Evolutionary conservation across 2,888 invertebrate genomes (phyloP).

Genomic region (Drosophila tripunctata): DNA sequence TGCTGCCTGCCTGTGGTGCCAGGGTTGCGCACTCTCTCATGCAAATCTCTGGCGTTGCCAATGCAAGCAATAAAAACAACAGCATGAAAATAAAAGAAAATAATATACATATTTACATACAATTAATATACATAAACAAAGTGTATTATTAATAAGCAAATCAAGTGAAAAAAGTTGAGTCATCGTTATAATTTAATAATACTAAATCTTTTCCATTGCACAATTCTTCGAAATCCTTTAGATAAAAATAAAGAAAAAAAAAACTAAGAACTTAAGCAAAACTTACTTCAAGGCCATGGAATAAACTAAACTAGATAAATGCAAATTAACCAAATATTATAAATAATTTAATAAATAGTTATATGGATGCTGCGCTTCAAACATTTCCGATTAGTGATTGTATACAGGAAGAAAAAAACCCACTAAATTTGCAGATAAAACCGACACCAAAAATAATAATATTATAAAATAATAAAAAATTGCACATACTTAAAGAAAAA

Average conservation of each 20-base stretch:
- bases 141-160: constrained; percentile 37
- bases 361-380: too few relatives aligned
- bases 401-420: neutral
- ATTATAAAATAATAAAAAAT: constrained; percentile 6
- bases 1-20: neutral
- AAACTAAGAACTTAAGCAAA: neutral
- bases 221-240: constrained; percentile 1
- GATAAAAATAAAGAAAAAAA: neutral
- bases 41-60: constrained; percentile 18
- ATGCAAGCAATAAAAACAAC: constrained; percentile 17
- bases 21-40: constrained; percentile 8
- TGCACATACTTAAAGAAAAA: constrained; percentile 25
- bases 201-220: constrained; percentile 9
- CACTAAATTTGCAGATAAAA: constrained; percentile 24
- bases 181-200: constrained; percentile 30
- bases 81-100: constrained; percentile 30
- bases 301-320: neutral
- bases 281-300: neutral
- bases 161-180: constrained; percentile 54
- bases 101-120: constrained; percentile 33
- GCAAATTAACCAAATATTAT: constrained; percentile 43
- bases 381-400: neutral
- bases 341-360: too few relatives aligned
- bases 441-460: constrained; percentile 31
- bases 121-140: neutral